Evolutionary conservation across 2,113 vertebrate species (phyloP).

Genomic region (Macquaria australasica): DNA sequence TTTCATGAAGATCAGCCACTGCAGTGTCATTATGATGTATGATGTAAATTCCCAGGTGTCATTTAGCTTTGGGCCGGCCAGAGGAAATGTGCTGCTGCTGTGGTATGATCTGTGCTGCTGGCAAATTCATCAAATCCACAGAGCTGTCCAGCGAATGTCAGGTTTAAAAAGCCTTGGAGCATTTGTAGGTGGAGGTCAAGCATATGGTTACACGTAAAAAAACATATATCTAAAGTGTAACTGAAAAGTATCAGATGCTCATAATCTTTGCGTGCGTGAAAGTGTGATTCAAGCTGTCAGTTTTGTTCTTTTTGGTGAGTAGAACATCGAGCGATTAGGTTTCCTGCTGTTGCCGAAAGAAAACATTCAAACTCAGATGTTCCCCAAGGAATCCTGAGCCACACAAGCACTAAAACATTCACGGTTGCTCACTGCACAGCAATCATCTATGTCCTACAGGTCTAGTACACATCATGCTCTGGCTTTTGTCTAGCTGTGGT

Average conservation of each 20-base stretch:
- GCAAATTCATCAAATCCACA: conserved; percentile 33
- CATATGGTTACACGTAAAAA: not conserved
- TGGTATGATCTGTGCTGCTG: conserved; percentile 18
- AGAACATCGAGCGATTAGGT: conserved; percentile 12
- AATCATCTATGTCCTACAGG: not conserved
- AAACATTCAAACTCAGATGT: conserved; percentile 19
- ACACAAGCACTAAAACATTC: conserved; percentile 19
- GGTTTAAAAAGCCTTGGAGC: not conserved
- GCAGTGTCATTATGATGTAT: conserved; percentile 10
- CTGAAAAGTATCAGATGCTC: not conserved
- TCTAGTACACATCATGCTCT: not conserved
- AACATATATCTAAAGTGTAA: not conserved
- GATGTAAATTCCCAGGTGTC: conserved; percentile 29
- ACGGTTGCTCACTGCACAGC: not conserved
- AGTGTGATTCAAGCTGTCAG: not conserved
- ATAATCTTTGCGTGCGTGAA: not conserved
- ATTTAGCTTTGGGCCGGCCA: conserved; percentile 11
- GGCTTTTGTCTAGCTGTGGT: not conserved
- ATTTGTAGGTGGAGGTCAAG: not conserved
- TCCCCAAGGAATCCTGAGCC: conserved; percentile 22
- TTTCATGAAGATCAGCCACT: conserved; percentile 24
- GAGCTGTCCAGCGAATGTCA: not conserved
- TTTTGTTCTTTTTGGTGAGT: not conserved
- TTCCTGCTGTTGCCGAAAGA: conserved; percentile 39
- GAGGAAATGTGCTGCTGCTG: conserved; percentile 13